Conservation (phyloP, 1,140 invertebrate species). For the Conus ventricosus region DNA sequence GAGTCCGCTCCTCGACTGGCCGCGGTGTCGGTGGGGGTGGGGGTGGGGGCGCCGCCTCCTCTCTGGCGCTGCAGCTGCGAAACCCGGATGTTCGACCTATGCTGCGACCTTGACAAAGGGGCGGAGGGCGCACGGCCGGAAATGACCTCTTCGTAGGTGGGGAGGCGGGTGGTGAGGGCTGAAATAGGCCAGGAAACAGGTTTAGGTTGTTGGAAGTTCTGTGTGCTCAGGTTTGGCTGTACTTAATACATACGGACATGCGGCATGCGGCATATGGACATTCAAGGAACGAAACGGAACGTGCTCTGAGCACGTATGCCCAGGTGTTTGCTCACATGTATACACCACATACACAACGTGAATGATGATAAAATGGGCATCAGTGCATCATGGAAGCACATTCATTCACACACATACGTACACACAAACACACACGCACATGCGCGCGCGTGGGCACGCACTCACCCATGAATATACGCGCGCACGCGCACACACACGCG, state of each 20-base stretch:
- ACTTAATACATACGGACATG: no score
- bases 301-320: no score
- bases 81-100: conserved; percentile 8
- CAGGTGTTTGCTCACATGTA: no score
- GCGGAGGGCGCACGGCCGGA: background rate
- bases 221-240: no score
- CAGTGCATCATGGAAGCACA: background rate
- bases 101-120: background rate
- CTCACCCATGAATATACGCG: background rate
- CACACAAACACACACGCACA: conserved; percentile 4
- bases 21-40: background rate
- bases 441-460: background rate
- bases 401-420: background rate
- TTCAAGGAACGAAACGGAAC: no score
- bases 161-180: background rate
- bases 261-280: no score
- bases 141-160: conserved; percentile 25
- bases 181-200: background rate
- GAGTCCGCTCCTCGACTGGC: background rate
- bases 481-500: background rate
- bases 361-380: no score
- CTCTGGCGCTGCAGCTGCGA: background rate
- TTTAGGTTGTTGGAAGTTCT: no score
- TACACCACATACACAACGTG: background rate
- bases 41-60: background rate